A percentile compares a stretch with the other conserved stretches of the same genome.
phyloP scores from a whole-genome alignment of 2,797 vertebrate species.

The Schizopygopsis malacanthus region DNA sequence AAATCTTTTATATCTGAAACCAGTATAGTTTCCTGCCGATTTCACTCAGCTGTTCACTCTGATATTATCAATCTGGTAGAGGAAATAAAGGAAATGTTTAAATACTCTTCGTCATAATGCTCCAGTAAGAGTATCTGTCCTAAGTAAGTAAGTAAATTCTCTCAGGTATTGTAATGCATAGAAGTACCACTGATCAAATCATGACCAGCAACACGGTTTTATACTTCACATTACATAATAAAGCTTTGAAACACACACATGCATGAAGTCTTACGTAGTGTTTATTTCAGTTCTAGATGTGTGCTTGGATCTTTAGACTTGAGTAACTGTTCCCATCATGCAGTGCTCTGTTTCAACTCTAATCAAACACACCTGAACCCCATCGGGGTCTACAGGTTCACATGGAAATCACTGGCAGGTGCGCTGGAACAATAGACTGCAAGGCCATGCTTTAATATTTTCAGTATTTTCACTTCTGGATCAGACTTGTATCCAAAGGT shows the following conservation, averaged over 20 bases:
- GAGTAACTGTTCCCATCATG: background rate
- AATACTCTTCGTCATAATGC: background rate
- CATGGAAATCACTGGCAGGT: slow-evolving; percentile 7
- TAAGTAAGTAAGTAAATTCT: background rate
- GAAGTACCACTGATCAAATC: background rate
- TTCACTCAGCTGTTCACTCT: background rate
- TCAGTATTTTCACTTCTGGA: background rate
- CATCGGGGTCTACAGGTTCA: slow-evolving; percentile 10
- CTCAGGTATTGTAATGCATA: background rate
- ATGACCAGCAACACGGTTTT: background rate
- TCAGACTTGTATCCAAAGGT: background rate
- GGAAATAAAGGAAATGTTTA: background rate
- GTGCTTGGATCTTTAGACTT: background rate
- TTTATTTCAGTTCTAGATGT: background rate
- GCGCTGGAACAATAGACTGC: background rate
- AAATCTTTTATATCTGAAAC: background rate
- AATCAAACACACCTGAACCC: slow-evolving; percentile 7
- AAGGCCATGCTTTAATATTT: background rate
- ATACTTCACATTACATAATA: background rate
- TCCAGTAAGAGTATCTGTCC: background rate
- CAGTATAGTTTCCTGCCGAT: background rate
- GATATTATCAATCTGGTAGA: background rate
- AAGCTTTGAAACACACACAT: background rate
- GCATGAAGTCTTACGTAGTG: background rate
- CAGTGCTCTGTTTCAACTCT: background rate